phyloP scores from a whole-genome alignment of 2,797 vertebrate genomes.

The Lepidocolaptes lacrymiger region DNA sequence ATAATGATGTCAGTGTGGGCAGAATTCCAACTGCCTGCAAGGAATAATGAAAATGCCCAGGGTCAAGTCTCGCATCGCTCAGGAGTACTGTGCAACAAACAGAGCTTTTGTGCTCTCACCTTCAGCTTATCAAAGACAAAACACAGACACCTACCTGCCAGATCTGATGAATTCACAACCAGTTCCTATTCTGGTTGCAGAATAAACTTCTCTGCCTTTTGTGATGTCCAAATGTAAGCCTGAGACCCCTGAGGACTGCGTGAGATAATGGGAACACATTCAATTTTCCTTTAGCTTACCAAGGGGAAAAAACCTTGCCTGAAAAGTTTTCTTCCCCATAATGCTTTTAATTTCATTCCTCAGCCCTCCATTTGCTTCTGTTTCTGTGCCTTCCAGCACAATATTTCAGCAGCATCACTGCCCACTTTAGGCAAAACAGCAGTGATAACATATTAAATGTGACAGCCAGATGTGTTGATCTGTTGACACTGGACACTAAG shows the following conservation, averaged over 20 bases:
- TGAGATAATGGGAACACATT: background rate
- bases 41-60: background rate
- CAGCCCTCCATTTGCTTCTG: background rate
- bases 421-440: background rate
- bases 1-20: background rate
- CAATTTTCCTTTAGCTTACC: background rate
- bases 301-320: background rate
- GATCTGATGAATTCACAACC: background rate
- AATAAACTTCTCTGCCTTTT: background rate
- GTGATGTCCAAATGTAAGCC: background rate
- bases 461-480: slow-evolving; percentile 2
- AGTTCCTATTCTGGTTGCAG: background rate
- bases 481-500: background rate
- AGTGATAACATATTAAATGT: fast-evolving
- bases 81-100: background rate
- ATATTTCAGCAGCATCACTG: background rate
- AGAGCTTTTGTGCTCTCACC: background rate
- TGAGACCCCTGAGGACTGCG: background rate
- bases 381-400: background rate
- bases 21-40: background rate
- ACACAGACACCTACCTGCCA: background rate
- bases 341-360: background rate
- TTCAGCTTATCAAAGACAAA: background rate
- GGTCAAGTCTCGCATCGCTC: background rate
- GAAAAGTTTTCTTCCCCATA: fast-evolving